A percentile compares a stretch with the other conserved stretches of the same genome.
phyloP scores from a whole-genome alignment of 2,113 vertebrate genomes.

The Lagenorhynchus albirostris region DNA sequence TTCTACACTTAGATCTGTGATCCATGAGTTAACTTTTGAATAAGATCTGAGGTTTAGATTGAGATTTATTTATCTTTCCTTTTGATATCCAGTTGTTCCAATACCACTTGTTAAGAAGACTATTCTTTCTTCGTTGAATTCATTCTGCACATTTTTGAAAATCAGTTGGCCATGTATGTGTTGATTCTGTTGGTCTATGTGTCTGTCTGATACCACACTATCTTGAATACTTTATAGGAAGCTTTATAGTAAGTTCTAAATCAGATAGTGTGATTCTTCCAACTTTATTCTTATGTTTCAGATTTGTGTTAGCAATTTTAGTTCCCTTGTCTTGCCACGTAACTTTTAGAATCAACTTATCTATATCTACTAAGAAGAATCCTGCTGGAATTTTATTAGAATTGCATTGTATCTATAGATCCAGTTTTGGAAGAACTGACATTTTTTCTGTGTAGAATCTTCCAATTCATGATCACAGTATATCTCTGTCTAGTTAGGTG shows the following conservation, averaged over 20 bases:
- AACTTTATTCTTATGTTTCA: background rate
- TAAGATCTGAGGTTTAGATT: background rate
- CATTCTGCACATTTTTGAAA: constrained; percentile 1
- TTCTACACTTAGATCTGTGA: background rate
- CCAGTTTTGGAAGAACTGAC: background rate
- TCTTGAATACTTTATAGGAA: background rate
- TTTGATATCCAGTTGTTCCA: background rate
- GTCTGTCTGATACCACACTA: background rate
- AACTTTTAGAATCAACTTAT: background rate
- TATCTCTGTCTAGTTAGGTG: background rate
- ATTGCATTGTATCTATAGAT: background rate
- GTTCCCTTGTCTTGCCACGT: background rate
- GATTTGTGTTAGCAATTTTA: background rate
- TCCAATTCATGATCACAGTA: background rate
- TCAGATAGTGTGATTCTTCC: background rate
- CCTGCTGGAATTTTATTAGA: background rate
- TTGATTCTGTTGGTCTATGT: background rate
- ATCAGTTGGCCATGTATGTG: background rate
- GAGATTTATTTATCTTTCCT: background rate
- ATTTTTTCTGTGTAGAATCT: background rate
- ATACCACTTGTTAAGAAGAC: background rate
- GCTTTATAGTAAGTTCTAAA: background rate
- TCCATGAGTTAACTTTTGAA: background rate
- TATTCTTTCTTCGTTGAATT: background rate
- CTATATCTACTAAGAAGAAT: background rate